Conservation (phyloP, 37 sponge, comb jelly and placozoan genomes). For the Eunapius fragilis region DNA sequence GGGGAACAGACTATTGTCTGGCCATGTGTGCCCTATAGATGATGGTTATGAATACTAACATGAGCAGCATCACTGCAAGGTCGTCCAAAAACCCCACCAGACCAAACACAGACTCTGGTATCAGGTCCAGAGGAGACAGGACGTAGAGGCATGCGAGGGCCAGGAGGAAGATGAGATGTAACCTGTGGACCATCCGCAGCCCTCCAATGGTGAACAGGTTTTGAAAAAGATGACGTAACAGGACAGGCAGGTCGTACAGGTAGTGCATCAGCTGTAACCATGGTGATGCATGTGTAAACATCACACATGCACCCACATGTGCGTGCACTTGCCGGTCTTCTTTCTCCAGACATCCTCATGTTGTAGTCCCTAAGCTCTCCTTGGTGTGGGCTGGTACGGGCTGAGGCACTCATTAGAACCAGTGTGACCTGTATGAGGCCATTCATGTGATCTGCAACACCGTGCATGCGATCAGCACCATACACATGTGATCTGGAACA, state of each 20-base stretch:
- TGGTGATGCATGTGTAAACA: neutral
- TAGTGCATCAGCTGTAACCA: constrained; percentile 74
- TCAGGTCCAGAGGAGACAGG: constrained; percentile 85
- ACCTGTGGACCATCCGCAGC: constrained; percentile 41
- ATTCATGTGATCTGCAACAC: too few relatives aligned
- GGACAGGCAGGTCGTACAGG: constrained; percentile 88
- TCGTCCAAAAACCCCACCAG: constrained; percentile 91
- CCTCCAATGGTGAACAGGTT: constrained; percentile 73
- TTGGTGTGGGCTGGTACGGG: too few relatives aligned
- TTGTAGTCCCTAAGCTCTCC: constrained; percentile 63
- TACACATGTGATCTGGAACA: too few relatives aligned
- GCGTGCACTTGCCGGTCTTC: constrained; percentile 86
- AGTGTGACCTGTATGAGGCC: constrained; percentile 42
- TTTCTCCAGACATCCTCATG: constrained; percentile 85
- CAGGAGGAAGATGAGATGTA: constrained; percentile 51
- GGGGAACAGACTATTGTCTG: too few relatives aligned
- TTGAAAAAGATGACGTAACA: constrained; percentile 70
- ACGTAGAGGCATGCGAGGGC: constrained; percentile 72
- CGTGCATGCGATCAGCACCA: too few relatives aligned
- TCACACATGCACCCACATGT: too few relatives aligned
- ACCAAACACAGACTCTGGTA: constrained; percentile 94
- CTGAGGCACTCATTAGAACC: neutral
- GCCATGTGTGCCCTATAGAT: constrained; percentile 57
- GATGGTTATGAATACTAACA: constrained; percentile 59
- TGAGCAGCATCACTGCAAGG: constrained; percentile 58